Percentiles rank a stretch among this genome's conserved stretches.
Conservation (phyloP, 2,888 invertebrate genomes). For the Amphipyra tragopoginis region DNA sequence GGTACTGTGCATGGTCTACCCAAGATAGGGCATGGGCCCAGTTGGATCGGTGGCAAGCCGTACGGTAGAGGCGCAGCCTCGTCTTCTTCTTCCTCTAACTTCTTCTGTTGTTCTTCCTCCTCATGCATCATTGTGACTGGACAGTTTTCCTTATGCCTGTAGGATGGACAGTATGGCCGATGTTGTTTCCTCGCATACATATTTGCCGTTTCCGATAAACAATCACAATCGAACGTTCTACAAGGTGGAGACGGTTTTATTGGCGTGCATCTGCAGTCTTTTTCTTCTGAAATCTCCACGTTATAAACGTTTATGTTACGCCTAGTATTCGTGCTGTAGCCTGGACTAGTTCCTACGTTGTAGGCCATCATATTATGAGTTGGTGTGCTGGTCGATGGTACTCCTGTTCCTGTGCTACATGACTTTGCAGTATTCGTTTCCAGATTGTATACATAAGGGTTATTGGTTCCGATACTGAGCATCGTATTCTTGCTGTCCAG, state of each 20-base stretch:
- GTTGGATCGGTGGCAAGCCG: conserved; percentile 81
- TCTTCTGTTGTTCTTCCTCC: conserved; percentile 73
- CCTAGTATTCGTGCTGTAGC: conserved; percentile 1
- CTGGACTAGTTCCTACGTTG: conserved; percentile 5
- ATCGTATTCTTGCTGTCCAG: conserved; percentile 49
- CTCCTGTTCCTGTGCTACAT: not conserved
- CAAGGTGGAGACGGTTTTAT: conserved; percentile 80
- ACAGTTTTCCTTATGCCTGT: conserved; percentile 79
- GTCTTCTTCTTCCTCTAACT: conserved; percentile 79
- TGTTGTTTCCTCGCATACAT: conserved; percentile 76
- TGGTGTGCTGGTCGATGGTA: not conserved
- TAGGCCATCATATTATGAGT: conserved; percentile 8
- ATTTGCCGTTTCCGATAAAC: conserved; percentile 72
- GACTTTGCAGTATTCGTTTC: not conserved
- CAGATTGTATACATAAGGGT: conserved; percentile 35
- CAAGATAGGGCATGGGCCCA: conserved; percentile 85
- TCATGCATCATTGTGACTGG: conserved; percentile 76
- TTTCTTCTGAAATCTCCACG: conserved; percentile 72
- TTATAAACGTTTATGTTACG: conserved; percentile 62
- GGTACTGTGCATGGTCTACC: conserved; percentile 83
- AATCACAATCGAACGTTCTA: conserved; percentile 83
- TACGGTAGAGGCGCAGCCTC: conserved; percentile 81
- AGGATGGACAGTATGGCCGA: conserved; percentile 81
- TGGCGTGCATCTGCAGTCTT: conserved; percentile 82
- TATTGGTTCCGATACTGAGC: conserved; percentile 51